Percentiles rank a stretch among this genome's conserved stretches.
Evolutionary conservation across 2,113 vertebrate species (phyloP).

Genomic region (Nestor notabilis): DNA sequence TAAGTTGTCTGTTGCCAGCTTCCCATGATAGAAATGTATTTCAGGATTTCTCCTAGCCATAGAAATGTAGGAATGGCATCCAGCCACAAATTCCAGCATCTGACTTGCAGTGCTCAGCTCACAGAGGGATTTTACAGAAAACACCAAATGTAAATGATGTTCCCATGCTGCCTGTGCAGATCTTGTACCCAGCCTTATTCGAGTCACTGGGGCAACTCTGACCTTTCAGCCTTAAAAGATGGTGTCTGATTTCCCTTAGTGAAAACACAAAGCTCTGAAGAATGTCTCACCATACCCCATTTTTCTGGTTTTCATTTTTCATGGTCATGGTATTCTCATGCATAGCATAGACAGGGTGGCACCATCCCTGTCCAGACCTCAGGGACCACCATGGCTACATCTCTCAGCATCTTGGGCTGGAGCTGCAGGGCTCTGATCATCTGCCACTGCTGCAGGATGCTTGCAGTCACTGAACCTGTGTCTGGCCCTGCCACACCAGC

Average conservation of each 20-base stretch:
- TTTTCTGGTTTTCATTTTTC: no score
- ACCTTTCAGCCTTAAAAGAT: no score
- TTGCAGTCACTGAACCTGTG: not conserved
- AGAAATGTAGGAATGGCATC: not conserved
- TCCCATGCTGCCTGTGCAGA: fast-evolving
- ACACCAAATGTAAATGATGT: fast-evolving
- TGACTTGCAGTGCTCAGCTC: fast-evolving
- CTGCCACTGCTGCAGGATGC: not conserved
- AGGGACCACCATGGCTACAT: not conserved
- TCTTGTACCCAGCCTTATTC: fast-evolving
- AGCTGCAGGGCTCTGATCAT: not conserved
- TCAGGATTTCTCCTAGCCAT: not conserved
- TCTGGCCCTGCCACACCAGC: not conserved
- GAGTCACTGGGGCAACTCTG: not conserved
- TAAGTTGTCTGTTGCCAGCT: not conserved
- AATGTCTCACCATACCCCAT: not conserved
- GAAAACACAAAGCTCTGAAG: not conserved
- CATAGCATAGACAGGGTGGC: fast-evolving
- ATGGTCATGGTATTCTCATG: fast-evolving
- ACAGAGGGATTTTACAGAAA: not conserved
- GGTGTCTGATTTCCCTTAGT: not conserved
- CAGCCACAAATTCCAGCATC: not conserved
- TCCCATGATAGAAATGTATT: not conserved
- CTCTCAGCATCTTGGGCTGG: not conserved
- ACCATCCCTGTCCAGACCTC: fast-evolving